Evolutionary conservation across 2,797 vertebrate species (phyloP).

Genomic region (Sphaeramia orbicularis): DNA sequence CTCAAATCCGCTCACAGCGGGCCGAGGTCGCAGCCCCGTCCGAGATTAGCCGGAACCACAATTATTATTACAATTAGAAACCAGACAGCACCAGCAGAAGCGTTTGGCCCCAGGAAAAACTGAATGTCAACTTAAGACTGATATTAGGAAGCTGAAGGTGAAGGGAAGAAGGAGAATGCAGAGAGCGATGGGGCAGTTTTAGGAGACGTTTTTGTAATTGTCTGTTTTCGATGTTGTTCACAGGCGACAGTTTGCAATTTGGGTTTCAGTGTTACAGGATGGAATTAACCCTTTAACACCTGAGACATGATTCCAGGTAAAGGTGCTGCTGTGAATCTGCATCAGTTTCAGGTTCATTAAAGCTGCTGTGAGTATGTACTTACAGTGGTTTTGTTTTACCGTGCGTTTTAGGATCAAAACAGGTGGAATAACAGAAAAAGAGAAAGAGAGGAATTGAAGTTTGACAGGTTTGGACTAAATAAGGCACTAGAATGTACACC

Average conservation of each 20-base stretch:
- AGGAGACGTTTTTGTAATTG: slow-evolving; percentile 34
- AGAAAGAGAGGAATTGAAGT: no score
- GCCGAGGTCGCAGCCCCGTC: slow-evolving; percentile 53
- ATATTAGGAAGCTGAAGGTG: slow-evolving; percentile 65
- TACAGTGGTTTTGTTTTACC: no score
- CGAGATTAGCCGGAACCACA: slow-evolving; percentile 74
- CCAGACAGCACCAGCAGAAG: slow-evolving; percentile 60
- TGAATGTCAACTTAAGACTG: slow-evolving; percentile 67
- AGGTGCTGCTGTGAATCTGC: no score
- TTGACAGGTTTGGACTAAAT: no score
- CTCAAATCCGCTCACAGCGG: slow-evolving; percentile 64
- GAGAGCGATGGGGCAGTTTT: slow-evolving; percentile 11
- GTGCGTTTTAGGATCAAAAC: no score
- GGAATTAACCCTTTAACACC: background rate
- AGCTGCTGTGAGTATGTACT: no score
- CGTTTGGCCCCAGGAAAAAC: slow-evolving; percentile 62
- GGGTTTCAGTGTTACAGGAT: no score
- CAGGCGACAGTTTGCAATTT: no score
- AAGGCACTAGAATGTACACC: no score
- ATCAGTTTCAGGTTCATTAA: no score
- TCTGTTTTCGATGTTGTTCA: slow-evolving; percentile 39
- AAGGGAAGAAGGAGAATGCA: slow-evolving; percentile 44
- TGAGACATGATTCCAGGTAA: no score
- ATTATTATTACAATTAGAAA: slow-evolving; percentile 82
- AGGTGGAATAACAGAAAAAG: no score